Base-by-base conservation (phyloP, 1,140 invertebrate species). In the Oncopeltus fasciatus region DNA sequence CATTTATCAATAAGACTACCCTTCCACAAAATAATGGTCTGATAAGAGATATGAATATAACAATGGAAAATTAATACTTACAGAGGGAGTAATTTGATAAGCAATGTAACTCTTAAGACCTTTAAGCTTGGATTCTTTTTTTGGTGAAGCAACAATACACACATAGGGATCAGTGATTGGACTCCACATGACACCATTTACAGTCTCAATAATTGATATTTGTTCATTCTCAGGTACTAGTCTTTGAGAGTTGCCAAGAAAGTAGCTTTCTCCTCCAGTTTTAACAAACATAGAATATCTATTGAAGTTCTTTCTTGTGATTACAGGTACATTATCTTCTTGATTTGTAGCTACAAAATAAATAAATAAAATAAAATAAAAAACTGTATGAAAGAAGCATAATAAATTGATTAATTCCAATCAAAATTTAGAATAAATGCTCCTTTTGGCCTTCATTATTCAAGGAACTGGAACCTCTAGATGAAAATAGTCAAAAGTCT, bases 91-190 rank as follows among this genome's bases (percentile, higher is more conserved):
- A 58, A 98, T 72, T 70, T 94, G 90, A 77, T 98, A 98, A 59
- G 92, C 92, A 68, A 98, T 98, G 70, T 90, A 98, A 71, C 90
- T 95, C 75, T 98, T 98, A 61, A 98, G 81, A 24, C 95, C 95
- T 72, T 96, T 96, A 64, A 98, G 83, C 76, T 98, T 98, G 0
- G 89, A 85, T 75, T 96, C 93, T 70, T 98, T 98, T 70, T 97
- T 96, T 1, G 94, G 95, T 58, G 93, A 95, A 18, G 91, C 86
- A 4, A 99, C 86, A 57, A 84, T 78, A 64, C 95, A 95, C 18
- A 78, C 81, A 70, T 92, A 95, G 8, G 81, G 78, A 60, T 86
- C 80, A 27, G 80, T 73, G 29, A 83, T 81, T 2, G 80, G 77
- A 57, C 82, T 75, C 92, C 92, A 96, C 56, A 77, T 74, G 8